Evolutionary conservation across 2,888 invertebrate genomes (phyloP), one percentile per base, ranked within the genome.

Genomic region (Megalurothrips usitatus): DNA sequence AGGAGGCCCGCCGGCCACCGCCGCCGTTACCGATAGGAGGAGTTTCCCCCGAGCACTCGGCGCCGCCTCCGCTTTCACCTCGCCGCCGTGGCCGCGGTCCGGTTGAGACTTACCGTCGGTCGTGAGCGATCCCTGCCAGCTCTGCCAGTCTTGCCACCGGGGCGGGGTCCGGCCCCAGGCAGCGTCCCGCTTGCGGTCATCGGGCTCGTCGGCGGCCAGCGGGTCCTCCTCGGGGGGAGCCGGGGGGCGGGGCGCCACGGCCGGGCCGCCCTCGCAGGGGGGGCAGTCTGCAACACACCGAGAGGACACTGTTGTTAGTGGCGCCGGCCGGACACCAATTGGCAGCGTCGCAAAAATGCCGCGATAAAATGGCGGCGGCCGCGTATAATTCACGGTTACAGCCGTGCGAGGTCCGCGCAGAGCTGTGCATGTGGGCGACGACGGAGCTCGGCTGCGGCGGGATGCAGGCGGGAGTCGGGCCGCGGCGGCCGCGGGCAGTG

Each of bases 61-160:
- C n/a, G n/a, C n/a, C n/a, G n/a, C n/a, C n/a, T n/a, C 6, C 6
- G 34, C 34, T 43, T 43, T 43, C 34, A 43, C 34, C 34, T 2
- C 34, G n/a, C n/a, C n/a, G n/a, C n/a, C n/a, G n/a, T n/a, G n/a
- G n/a, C n/a, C n/a, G n/a, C n/a, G n/a, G n/a, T n/a, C n/a, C n/a
- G n/a, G n/a, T 43, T 43, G 6, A 6, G 34, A 43, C 34, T 94
- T 93, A 86, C 94, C 94, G 87, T 94, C 94, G 86, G 94, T 95
- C 87, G 94, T 93, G 85, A 94, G 91, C 84, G 94, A 94, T 85
- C 92, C 93, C 84, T 91, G 90, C 85, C 68, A 75, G 26, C 68
- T 75, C 68, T 75, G 68, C 68, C 68, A 75, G 68, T 75, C 68
- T 26, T 75, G 68, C 68, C 68, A 75, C 68, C 68, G 68, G 11